Evolutionary conservation across 2,113 vertebrate species (phyloP), one percentile per base, ranked within the genome.

Genomic region (Erpornis zantholeuca): DNA sequence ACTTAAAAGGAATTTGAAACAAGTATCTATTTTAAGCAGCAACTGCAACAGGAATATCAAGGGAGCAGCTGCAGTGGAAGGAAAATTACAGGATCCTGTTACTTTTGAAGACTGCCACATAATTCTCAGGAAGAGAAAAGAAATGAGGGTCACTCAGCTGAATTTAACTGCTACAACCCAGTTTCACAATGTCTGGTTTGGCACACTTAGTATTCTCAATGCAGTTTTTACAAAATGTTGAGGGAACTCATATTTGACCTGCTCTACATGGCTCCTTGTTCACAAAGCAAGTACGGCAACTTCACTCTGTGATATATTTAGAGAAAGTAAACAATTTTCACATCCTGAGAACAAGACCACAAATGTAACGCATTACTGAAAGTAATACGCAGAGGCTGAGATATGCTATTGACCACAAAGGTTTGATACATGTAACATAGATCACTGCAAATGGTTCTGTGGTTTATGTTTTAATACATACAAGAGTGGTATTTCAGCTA

Each of bases 341-440:
- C 60, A 87, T 71, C 64, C 82, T 83, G 50, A 95, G 71, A 91
- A 78, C 36, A 75, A 90, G 92, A 97, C 95, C 94, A 94, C 95
- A 96, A 86, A 88, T 71, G 23, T 42, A 72, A 84, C 91, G 78
- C 76, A 54, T 73, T 65, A 81, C 52, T 50, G 60, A 94, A 88
- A 91, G 86, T 44, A 83, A 92, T 5, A 60, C 12, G 7, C 2
- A 36, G 80, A 86, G 57, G 44, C 40, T 21, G 20, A 94, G 77
- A 82, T 47, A 49, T 0, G 10, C 52, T 78, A 75, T 40, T 91
- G 90, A 94, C 96, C 96, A 88, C 82, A 10, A 93, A 93, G 44
- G 35, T 52, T 59, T 45, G 71, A 88, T 22, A 88, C 40, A 70
- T 3, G 0, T 15, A 80, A 54, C 44, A 64, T 1, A 63, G 20